Conservation (phyloP, 2,797 vertebrate genomes). For the Leptatherina wallacei region DNA sequence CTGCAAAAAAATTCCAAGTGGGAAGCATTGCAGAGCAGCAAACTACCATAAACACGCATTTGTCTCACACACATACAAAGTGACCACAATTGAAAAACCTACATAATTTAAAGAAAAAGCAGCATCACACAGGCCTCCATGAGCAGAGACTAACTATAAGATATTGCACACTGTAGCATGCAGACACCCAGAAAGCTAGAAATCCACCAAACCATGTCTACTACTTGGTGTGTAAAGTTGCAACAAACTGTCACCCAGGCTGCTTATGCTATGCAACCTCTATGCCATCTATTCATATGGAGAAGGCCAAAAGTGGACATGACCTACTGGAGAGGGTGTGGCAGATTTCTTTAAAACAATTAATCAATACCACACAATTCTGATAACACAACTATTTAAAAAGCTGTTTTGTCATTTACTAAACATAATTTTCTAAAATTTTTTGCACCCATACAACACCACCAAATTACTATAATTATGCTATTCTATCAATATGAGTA, state of each 20-base stretch:
- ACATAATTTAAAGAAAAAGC: too few species aligned
- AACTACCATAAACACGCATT: neutral
- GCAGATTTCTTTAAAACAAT: conserved; percentile 9
- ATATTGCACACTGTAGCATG: neutral
- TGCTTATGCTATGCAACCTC: conserved; percentile 69
- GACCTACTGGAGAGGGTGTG: conserved; percentile 14
- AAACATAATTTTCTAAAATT: neutral
- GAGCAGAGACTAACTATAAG: neutral
- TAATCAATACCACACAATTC: neutral
- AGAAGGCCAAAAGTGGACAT: conserved; percentile 29
- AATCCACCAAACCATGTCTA: neutral
- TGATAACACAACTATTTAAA: neutral
- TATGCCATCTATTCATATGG: conserved; percentile 28
- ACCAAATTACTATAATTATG: conserved; percentile 30
- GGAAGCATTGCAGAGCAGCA: conserved; percentile 20
- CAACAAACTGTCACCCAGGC: conserved; percentile 44
- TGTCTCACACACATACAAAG: conserved; percentile 25
- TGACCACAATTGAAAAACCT: conserved; percentile 11
- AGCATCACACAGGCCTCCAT: neutral
- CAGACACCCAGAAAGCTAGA: neutral
- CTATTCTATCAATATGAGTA: neutral
- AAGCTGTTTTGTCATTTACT: neutral
- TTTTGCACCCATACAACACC: conserved; percentile 10
- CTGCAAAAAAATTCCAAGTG: conserved; percentile 31
- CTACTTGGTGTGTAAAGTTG: conserved; percentile 44